Percentiles rank a stretch among this genome's conserved stretches.
These are phyloP conservation scores for Nebria salina DNA, from an alignment of 2,888 invertebrate genomes.

Conservation along the genomic window DNA sequence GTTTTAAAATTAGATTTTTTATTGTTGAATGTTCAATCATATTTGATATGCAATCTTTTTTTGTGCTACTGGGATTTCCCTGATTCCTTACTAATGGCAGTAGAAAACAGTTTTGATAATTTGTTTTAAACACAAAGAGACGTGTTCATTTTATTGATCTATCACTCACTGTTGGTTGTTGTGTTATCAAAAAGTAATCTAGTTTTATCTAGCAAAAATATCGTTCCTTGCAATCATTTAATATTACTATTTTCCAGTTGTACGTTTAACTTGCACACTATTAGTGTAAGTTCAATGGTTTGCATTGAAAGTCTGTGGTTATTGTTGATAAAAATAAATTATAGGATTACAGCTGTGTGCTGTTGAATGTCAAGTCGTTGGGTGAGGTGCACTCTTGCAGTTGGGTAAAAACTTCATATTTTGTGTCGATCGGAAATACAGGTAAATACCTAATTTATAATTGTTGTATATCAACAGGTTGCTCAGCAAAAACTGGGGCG, in stretches of 20 bases:
- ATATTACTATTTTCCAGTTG: background rate
- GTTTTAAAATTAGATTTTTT: too few relatives aligned
- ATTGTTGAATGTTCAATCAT: too few relatives aligned
- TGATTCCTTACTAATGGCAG: background rate
- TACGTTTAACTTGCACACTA: background rate
- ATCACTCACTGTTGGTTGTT: background rate
- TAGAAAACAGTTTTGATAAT: background rate
- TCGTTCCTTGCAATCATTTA: background rate
- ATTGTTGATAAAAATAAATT: conserved; percentile 22
- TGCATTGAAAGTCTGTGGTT: conserved; percentile 4
- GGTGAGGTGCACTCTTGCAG: conserved; percentile 1
- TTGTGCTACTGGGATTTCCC: background rate
- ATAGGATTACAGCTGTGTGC: background rate
- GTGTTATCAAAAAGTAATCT: background rate
- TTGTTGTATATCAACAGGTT: conserved; percentile 7
- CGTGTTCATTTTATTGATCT: background rate
- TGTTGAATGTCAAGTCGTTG: conserved; percentile 7
- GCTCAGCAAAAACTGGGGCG: background rate
- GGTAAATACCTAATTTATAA: conserved; percentile 2
- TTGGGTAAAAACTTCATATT: conserved; percentile 3
- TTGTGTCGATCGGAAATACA: background rate
- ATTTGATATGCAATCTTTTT: background rate
- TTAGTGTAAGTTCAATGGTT: conserved; percentile 5
- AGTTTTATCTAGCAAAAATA: conserved; percentile 6
- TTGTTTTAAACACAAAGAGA: background rate